Percentiles rank a stretch among this genome's conserved stretches.
Evolutionary conservation across 2,113 vertebrate species (phyloP).

Genomic region (Dicentrarchus labrax): DNA sequence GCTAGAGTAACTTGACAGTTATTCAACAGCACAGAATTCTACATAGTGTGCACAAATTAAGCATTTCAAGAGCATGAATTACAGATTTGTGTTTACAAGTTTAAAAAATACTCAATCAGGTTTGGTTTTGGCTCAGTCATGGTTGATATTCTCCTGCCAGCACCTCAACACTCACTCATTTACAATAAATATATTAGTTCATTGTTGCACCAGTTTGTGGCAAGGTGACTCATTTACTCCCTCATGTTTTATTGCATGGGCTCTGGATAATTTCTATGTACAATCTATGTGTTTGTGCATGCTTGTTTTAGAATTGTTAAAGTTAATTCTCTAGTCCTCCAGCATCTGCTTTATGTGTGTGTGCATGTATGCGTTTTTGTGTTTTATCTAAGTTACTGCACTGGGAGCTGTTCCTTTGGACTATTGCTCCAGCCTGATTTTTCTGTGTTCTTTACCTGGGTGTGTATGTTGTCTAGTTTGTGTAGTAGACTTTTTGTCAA

Average conservation of each 20-base stretch:
- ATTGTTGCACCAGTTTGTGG: not conserved
- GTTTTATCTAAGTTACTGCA: constrained; percentile 23
- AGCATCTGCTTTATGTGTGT: not conserved
- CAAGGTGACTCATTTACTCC: not conserved
- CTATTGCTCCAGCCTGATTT: constrained; percentile 18
- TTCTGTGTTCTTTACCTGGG: constrained; percentile 5
- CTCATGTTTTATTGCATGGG: not conserved
- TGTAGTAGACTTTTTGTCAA: constrained; percentile 52
- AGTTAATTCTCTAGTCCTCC: not conserved
- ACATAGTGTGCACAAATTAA: not conserved
- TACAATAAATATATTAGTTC: not conserved
- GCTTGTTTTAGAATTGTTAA: not conserved
- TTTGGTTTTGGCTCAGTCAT: not conserved
- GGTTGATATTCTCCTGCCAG: not conserved
- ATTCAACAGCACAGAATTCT: no score
- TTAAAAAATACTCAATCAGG: not conserved
- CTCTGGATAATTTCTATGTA: not conserved
- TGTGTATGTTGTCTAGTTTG: constrained; percentile 15
- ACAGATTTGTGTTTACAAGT: not conserved
- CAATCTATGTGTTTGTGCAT: not conserved
- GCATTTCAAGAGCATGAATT: not conserved
- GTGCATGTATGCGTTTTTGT: constrained; percentile 11
- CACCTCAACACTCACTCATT: not conserved
- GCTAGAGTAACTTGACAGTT: not conserved
- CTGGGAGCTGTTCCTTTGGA: constrained; percentile 21